These are phyloP conservation scores for Anoura caudifer DNA, from an alignment of 2,113 vertebrate genomes.

Conservation along the genomic window DNA sequence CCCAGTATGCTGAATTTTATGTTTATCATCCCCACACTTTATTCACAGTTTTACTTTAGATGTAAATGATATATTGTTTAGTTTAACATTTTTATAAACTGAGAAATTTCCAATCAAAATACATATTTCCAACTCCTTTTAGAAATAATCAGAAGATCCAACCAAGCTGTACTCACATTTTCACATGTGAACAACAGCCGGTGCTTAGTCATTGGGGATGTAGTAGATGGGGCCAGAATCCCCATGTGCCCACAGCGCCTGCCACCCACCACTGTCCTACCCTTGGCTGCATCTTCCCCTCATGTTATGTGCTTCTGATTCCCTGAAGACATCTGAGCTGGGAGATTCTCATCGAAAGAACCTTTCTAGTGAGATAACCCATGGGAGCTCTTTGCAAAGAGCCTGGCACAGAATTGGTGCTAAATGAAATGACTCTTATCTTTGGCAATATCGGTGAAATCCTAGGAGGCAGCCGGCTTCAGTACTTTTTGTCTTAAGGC, in stretches of 20 bases:
- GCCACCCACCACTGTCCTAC: neutral
- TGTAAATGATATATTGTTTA: neutral
- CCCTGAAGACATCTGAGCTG: neutral
- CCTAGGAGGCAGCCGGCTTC: neutral
- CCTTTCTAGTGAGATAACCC: neutral
- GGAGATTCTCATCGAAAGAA: rapidly evolving
- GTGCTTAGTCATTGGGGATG: rapidly evolving
- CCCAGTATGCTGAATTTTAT: neutral
- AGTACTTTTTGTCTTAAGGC: neutral
- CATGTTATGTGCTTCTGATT: neutral
- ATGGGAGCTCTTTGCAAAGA: neutral
- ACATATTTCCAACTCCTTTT: neutral
- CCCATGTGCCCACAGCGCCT: neutral
- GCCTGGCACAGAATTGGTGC: neutral
- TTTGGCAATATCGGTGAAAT: neutral
- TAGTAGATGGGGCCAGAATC: neutral
- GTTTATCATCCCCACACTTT: neutral
- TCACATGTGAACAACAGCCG: rapidly evolving
- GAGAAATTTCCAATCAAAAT: neutral
- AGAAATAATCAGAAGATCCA: constrained; percentile 23
- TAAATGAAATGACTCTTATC: neutral
- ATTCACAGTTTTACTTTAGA: neutral
- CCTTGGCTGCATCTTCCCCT: neutral
- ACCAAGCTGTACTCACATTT: neutral
- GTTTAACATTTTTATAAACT: neutral